Conservation (phyloP, 1,140 invertebrate species). For the Calosoma granatense region DNA sequence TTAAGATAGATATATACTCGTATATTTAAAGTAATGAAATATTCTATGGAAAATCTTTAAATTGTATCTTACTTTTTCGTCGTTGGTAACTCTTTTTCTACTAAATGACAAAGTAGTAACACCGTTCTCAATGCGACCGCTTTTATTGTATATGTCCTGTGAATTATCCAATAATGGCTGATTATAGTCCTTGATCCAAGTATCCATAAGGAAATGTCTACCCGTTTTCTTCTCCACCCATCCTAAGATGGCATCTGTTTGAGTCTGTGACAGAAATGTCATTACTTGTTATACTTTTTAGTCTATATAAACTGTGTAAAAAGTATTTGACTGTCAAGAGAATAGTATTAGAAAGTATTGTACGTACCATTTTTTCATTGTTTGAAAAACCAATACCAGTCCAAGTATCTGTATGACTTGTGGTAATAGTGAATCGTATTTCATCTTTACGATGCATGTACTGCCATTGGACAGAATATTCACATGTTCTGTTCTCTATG, state of each 20-base stretch:
- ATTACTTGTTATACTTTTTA: background rate
- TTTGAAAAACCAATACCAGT: conserved; percentile 90
- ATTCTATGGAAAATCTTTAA: background rate
- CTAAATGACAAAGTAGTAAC: conserved; percentile 70
- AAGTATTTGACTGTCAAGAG: too few species aligned
- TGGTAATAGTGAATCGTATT: conserved; percentile 79
- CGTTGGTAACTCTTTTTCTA: conserved; percentile 65
- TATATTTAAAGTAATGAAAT: too few species aligned
- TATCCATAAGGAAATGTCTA: conserved; percentile 76
- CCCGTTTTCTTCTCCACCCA: conserved; percentile 70
- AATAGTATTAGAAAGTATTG: conserved; percentile 2
- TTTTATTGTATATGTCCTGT: conserved; percentile 65
- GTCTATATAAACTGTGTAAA: too few species aligned
- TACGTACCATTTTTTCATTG: conserved; percentile 69
- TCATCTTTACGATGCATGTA: conserved; percentile 66
- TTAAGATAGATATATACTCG: too few species aligned
- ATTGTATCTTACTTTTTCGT: conserved; percentile 44
- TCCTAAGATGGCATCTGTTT: conserved; percentile 76
- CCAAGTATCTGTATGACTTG: conserved; percentile 73
- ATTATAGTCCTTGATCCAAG: conserved; percentile 70
- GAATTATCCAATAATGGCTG: conserved; percentile 63
- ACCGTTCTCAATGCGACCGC: conserved; percentile 62
- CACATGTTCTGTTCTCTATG: conserved; percentile 58
- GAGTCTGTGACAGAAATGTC: conserved; percentile 44
- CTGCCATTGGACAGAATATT: conserved; percentile 78